phyloP scores from a whole-genome alignment of 2,888 invertebrate genomes.

The Parnassius glacialis region DNA sequence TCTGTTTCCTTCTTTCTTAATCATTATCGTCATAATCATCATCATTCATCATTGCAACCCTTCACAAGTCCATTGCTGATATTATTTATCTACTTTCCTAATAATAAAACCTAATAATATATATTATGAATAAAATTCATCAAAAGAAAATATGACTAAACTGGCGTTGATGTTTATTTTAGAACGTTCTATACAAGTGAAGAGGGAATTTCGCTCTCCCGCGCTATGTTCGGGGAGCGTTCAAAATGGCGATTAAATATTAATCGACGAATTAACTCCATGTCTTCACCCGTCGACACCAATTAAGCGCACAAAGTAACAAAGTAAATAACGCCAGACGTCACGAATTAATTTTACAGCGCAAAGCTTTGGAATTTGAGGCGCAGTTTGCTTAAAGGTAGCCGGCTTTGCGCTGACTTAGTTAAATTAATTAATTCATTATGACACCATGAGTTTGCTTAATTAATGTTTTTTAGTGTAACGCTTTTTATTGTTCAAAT shows the following conservation, averaged over 20 bases:
- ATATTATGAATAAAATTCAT: constrained; percentile 1
- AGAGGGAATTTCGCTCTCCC: constrained; percentile 21
- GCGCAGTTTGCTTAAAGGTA: constrained; percentile 67
- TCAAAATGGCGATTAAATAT: constrained; percentile 68
- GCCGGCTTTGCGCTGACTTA: constrained; percentile 27
- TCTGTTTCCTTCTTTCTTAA: no score
- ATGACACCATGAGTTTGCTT: constrained; percentile 12
- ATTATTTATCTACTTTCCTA: no score
- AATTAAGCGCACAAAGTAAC: constrained; percentile 78
- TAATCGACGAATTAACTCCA: constrained; percentile 76
- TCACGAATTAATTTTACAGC: constrained; percentile 72
- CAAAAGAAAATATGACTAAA: constrained; percentile 18
- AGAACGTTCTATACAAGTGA: constrained; percentile 15
- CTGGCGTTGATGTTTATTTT: constrained; percentile 15
- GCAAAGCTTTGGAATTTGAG: constrained; percentile 46
- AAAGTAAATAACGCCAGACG: constrained; percentile 69
- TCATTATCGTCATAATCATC: no score
- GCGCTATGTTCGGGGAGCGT: constrained; percentile 30
- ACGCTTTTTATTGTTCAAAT: no score
- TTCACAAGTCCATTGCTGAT: no score
- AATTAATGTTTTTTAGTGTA: constrained; percentile 14
- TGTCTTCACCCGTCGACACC: constrained; percentile 70
- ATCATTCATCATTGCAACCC: no score
- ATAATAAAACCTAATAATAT: neutral
- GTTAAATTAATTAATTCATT: constrained; percentile 23